Evolutionary conservation across 2,888 invertebrate genomes (phyloP).

Genomic region (Pammene aurita): DNA sequence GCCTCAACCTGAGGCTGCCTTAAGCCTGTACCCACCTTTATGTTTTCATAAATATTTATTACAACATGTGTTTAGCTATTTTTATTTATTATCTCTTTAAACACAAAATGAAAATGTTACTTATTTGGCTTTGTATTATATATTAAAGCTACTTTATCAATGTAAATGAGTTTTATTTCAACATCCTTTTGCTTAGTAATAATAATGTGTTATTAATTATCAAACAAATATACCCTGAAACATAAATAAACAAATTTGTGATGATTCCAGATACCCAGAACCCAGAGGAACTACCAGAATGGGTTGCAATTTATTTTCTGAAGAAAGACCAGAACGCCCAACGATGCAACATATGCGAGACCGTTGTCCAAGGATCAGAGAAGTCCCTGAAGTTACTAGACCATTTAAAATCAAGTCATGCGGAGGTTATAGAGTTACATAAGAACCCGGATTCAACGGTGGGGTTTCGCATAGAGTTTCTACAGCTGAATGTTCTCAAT

Average conservation of each 20-base stretch:
- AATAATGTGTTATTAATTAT: not conserved
- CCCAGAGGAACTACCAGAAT: slow-evolving; percentile 57
- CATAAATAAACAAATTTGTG: not conserved
- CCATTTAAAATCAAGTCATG: slow-evolving; percentile 63
- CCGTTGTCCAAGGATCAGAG: slow-evolving; percentile 51
- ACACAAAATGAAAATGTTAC: not conserved
- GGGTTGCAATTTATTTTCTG: slow-evolving; percentile 70
- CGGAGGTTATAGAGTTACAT: slow-evolving; percentile 69
- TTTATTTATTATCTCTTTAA: not conserved
- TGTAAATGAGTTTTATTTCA: slow-evolving; percentile 27
- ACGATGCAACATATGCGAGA: slow-evolving; percentile 71
- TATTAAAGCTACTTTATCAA: slow-evolving; percentile 14
- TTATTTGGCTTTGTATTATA: not conserved
- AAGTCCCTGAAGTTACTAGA: slow-evolving; percentile 58
- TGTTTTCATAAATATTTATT: not conserved
- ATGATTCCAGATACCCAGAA: slow-evolving; percentile 46
- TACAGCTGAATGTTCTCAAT: slow-evolving; percentile 67
- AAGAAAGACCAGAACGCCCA: slow-evolving; percentile 52
- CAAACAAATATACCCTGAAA: not conserved
- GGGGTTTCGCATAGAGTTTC: slow-evolving; percentile 74
- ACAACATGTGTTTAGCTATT: not conserved
- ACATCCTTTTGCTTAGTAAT: not conserved
- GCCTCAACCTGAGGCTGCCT: too few relatives aligned
- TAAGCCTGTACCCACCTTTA: too few relatives aligned
- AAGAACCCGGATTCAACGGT: slow-evolving; percentile 67